Evolutionary conservation across 2,888 invertebrate genomes (phyloP), one percentile per base, ranked within the genome.

Genomic region (Idaea aversata): DNA sequence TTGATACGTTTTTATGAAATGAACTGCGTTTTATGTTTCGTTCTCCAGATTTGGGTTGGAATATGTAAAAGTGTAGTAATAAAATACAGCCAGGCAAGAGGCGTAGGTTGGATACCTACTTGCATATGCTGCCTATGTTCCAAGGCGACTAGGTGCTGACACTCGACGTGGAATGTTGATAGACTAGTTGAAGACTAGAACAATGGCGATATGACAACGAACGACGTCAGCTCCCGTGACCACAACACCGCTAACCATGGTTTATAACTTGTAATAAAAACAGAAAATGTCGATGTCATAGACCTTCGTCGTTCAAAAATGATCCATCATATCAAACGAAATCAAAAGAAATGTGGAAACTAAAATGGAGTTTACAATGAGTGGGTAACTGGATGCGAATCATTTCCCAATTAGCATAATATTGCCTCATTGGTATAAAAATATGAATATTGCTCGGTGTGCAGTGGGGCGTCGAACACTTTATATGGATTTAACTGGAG

Each of bases 401-500:
- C 7, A 47, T 47, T 47, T 47, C 47, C 47, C 47, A 47, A 47
- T 58, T 58, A 58, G 15, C 16, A 58, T 58, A 58, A 16, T 58
- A 58, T 58, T 58, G 58, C 58, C 16, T 58, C 58, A 58, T 58
- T 58, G 6, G 58, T 58, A 84, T 85, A 88, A 90, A 90, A 90
- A 88, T 88, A 89, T 89, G 84, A 87, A 88, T 90, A 90, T 87
- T 83, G 81, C 10, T 47, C 47, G 47, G 83, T 84, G 81, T 87
- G 84, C 79, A 86, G 81, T 84, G 83, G 84, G 85, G 80, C 79
- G 76, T 79, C 81, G 83, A 85, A 86, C 84, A 85, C 91, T 91
- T 79, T 88, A 91, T 91, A 91, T 90, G 92, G 92, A 81, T 81
- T 90, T 91, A 89, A 91, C 83, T 78, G 77, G 83, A 85, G 88